Evolutionary conservation across 2,797 vertebrate species (phyloP).

Genomic region (Okamejei kenojei): DNA sequence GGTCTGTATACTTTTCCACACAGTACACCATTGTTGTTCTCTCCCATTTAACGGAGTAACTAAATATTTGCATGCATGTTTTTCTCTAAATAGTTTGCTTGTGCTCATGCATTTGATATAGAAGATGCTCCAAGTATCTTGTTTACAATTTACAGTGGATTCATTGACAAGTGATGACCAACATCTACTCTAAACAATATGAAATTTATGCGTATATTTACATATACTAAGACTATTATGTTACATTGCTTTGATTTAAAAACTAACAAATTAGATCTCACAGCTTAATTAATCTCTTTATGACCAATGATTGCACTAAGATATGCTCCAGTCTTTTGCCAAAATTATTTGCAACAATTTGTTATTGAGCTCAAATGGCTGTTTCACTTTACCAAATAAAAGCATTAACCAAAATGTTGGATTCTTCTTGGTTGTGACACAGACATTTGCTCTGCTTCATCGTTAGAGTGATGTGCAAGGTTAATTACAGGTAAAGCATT

Average conservation of each 20-base stretch:
- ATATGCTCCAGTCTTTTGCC: neutral
- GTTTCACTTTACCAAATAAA: slow-evolving; percentile 11
- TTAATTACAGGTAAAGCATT: neutral
- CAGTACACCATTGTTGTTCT: neutral
- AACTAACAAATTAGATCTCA: neutral
- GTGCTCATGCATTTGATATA: neutral
- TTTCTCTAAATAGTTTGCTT: neutral
- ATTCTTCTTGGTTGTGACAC: neutral
- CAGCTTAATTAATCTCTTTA: neutral
- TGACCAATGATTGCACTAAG: neutral
- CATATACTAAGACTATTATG: slow-evolving; percentile 5
- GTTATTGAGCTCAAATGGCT: neutral
- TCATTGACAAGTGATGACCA: slow-evolving; percentile 3
- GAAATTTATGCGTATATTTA: slow-evolving; percentile 27
- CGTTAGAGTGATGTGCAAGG: neutral
- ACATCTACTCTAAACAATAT: slow-evolving; percentile 29
- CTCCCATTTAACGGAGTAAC: neutral
- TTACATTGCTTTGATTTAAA: slow-evolving; percentile 25
- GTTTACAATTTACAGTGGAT: neutral
- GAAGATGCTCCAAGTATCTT: neutral
- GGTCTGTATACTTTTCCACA: neutral
- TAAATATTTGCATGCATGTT: slow-evolving; percentile 5
- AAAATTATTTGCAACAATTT: neutral
- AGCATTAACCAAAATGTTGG: slow-evolving; percentile 7
- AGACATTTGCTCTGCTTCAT: neutral